Evolutionary conservation across 2,113 vertebrate species (phyloP).

Genomic region (Cryptomyrus ogoouensis): DNA sequence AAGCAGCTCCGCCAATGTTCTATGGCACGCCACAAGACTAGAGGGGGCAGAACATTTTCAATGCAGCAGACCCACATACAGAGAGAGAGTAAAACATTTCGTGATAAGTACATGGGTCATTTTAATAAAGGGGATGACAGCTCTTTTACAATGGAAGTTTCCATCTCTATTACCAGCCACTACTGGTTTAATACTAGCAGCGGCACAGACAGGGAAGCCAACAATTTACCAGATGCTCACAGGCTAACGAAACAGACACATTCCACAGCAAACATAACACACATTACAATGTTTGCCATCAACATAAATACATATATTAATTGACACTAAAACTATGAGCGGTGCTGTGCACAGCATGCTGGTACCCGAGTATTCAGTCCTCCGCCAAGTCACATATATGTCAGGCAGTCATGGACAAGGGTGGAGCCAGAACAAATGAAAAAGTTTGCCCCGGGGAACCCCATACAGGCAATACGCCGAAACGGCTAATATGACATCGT

Average conservation of each 20-base stretch:
- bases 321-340: not conserved
- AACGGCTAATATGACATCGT: not conserved
- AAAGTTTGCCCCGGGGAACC: not conserved
- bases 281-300: not conserved
- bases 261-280: not conserved
- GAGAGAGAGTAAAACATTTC: not conserved
- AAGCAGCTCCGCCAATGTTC: not conserved
- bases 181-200: not conserved
- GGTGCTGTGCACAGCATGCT: not conserved
- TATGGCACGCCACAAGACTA: not conserved
- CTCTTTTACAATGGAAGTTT: not conserved
- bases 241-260: not conserved
- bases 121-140: not conserved
- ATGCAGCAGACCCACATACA: not conserved
- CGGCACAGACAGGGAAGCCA: not conserved
- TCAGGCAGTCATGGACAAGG: not conserved
- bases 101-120: not conserved
- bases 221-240: not conserved
- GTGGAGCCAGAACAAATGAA: not conserved
- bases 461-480: not conserved
- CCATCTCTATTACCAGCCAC: not conserved
- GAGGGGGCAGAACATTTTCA: not conserved
- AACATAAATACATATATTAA: not conserved
- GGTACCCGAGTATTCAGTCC: not conserved
- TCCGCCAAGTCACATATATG: not conserved